Evolutionary conservation across 2,888 invertebrate genomes (phyloP).

Genomic region (Iphiclides podalirius): DNA sequence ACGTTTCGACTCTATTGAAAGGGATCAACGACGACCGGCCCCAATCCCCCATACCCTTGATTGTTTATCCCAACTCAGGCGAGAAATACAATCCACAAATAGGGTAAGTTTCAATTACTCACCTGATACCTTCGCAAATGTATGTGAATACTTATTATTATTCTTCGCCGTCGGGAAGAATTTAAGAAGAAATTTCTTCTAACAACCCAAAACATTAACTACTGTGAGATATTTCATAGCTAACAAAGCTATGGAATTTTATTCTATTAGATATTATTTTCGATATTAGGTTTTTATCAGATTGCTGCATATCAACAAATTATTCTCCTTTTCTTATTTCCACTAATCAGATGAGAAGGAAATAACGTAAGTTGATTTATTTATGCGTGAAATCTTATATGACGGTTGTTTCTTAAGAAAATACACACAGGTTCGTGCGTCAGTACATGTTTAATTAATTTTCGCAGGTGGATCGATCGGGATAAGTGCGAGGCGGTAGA

Average conservation of each 20-base stretch:
- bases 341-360: too few species aligned
- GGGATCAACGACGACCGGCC: slow-evolving; percentile 74
- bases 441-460: background rate
- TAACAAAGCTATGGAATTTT: too few species aligned
- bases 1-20: slow-evolving; percentile 58
- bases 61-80: slow-evolving; percentile 96
- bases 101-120: slow-evolving; percentile 70
- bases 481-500: slow-evolving; percentile 86
- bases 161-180: slow-evolving; percentile 6
- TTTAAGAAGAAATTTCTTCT: slow-evolving; percentile 2
- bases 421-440: too few species aligned
- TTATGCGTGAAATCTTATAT: too few species aligned
- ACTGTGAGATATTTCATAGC: too few species aligned
- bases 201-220: too few species aligned
- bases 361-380: too few species aligned
- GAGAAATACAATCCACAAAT: slow-evolving; percentile 86
- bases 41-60: slow-evolving; percentile 83
- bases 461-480: slow-evolving; percentile 85
- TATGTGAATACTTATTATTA: slow-evolving; percentile 15
- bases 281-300: too few species aligned
- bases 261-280: too few species aligned
- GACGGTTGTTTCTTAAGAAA: too few species aligned
- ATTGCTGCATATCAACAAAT: too few species aligned
- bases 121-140: slow-evolving; percentile 10
- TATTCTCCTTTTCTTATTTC: too few species aligned